Evolutionary conservation across 1,140 invertebrate genomes (phyloP).

Genomic region (Branchinecta lindahli): DNA sequence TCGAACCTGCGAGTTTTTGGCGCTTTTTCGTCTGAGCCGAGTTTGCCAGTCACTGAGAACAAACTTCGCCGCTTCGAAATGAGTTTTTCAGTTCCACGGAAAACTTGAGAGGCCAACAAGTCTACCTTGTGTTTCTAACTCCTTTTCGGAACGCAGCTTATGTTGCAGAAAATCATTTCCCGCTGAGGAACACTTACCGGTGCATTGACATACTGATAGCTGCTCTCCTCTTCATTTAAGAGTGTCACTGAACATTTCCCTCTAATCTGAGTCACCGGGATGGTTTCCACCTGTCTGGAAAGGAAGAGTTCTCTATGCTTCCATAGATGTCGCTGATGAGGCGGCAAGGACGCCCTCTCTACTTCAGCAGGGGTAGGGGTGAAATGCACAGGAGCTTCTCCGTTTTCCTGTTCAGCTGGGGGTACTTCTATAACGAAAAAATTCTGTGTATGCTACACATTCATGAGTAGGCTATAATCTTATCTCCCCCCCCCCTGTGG

Average conservation of each 20-base stretch:
- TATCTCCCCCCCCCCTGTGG: no score
- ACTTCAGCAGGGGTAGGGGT: slow-evolving; percentile 30
- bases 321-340: slow-evolving; percentile 79
- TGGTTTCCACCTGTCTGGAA: slow-evolving; percentile 90
- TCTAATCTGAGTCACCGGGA: slow-evolving; percentile 94
- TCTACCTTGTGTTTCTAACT: no score
- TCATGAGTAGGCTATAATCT: no score
- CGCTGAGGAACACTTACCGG: slow-evolving; percentile 47
- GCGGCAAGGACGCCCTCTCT: slow-evolving; percentile 32
- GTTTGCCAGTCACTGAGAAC: no score
- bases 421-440: slow-evolving; percentile 32
- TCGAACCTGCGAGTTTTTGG: no score
- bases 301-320: slow-evolving; percentile 96
- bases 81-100: no score
- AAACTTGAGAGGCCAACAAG: no score
- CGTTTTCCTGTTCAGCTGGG: slow-evolving; percentile 40
- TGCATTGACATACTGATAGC: slow-evolving; percentile 88
- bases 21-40: no score
- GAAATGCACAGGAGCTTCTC: slow-evolving; percentile 19
- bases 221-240: slow-evolving; percentile 93
- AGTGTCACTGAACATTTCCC: slow-evolving; percentile 97
- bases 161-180: no score
- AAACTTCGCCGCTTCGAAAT: no score
- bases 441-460: no score
- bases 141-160: no score